Base-by-base conservation (phyloP, 1,140 invertebrate genomes). In the Coptotermes formosanus region DNA sequence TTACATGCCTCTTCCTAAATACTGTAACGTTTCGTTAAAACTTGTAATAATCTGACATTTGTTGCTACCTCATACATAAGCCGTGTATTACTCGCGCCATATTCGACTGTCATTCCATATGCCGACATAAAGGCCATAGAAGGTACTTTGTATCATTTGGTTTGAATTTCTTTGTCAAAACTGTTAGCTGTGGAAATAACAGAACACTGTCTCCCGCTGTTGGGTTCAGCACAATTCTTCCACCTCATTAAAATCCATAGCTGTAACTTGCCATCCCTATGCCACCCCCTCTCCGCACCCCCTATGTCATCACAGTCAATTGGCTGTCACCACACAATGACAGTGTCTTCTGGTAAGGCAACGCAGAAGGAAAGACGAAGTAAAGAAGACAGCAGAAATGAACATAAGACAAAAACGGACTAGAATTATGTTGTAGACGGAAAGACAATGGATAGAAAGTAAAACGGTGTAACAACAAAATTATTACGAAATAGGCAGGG, bases 161-260 rank as follows among this genome's bases (percentile, higher is more conserved):
- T 6, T n/a, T 75, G 64, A 25, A 3, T 75, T 75, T 75, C 4
- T 30, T 55, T 19, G 19, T 55, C 52, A 19, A 8, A 16, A 19
- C 19, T 55, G 19, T 55, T 4, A 19, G 19, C 19, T 75, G 64
- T 75, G 64, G 59, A 12, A 64, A 64, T 23, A 64, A 64, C 19
- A 64, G 9, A 64, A 64, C 55, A 59, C 14, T 12, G 25, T 75
- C 14, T 75, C n/a, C 25, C n/a, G 64, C 30, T 75, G 8, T 16
- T 75, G 25, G 64, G n/a, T 75, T 75, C 64, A 75, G 64, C 1
- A 75, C 25, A n/a, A 25, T 30, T 75, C 25, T 75, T 30, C 64
- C 59, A 64, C 59, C 64, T 75, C 64, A 75, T 75, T 75, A 75
- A 75, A 75, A 75, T 75, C 64, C 64, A 75, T 25, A 75, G 64